A percentile compares a stretch with the other conserved stretches of the same genome.
Evolutionary conservation across 2,888 invertebrate genomes (phyloP).

Genomic region (Incurvaria masculella): DNA sequence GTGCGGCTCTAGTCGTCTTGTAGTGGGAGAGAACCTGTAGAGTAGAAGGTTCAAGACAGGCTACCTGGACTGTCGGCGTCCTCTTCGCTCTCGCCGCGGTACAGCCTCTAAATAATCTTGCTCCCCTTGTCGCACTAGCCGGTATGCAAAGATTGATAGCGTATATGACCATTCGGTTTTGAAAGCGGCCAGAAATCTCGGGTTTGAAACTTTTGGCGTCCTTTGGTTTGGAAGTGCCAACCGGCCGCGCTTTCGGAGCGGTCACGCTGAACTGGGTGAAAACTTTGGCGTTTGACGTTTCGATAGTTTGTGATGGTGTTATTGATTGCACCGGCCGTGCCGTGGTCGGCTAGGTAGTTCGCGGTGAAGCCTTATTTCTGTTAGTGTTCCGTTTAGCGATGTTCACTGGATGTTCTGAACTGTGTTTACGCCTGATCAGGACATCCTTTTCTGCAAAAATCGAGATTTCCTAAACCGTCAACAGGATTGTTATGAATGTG

Average conservation of each 20-base stretch:
- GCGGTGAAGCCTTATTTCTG: neutral
- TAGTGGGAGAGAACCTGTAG: constrained; percentile 58
- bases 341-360: neutral
- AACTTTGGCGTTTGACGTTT: too few relatives aligned
- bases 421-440: too few relatives aligned
- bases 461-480: too few relatives aligned
- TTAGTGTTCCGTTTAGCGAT: too few relatives aligned
- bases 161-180: constrained; percentile 56
- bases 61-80: constrained; percentile 42
- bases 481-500: too few relatives aligned
- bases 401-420: too few relatives aligned
- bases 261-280: too few relatives aligned
- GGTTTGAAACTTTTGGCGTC: constrained; percentile 52
- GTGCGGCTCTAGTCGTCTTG: constrained; percentile 36
- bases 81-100: constrained; percentile 38
- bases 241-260: neutral
- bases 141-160: constrained; percentile 59
- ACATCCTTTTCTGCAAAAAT: too few relatives aligned
- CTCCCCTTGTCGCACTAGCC: constrained; percentile 50
- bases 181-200: constrained; percentile 54
- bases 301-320: too few relatives aligned
- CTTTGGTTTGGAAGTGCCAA: constrained; percentile 23
- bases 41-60: constrained; percentile 11
- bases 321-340: too few relatives aligned
- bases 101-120: too few relatives aligned